Base-by-base conservation (phyloP, 2,888 invertebrate species). In the Mylabris sibirica region DNA sequence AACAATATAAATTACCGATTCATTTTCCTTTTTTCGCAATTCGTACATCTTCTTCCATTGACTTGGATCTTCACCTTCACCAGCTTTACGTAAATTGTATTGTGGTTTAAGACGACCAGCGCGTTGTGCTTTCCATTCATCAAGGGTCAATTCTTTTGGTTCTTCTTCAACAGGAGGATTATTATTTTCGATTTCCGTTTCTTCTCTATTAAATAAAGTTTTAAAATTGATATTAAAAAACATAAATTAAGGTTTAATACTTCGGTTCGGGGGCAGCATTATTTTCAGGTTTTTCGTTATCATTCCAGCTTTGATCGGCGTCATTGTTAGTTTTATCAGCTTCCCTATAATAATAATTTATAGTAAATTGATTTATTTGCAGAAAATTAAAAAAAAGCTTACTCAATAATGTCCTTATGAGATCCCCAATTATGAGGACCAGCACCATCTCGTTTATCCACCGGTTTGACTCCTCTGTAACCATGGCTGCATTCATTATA, bases 361-460 rank as follows among this genome's bases (percentile, higher is more conserved):
- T 24, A n/a, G n/a, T n/a, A 20, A 60, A 67, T 60, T 49, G 34
- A 14, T 59, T 1, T 38, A 68, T 76, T 34, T 34, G 14, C n/a
- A 14, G 20, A n/a, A 41, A 17, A 64, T 66, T 20, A n/a, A 59
- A 26, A 0, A n/a, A 20, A 17, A n/a, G 68, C 89, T 89, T 87
- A 90, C 89, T 93, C 95, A 79, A 96, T 90, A 79, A 96, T 95
- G 85, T 97, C 97, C 86, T 94, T 94, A 79, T 94, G 90, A 75
- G 94, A 94, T 78, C 97, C 97, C 97, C 98, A 98, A 88, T 98
- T 98, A 85, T 96, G 95, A 76, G 96, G 92, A 75, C 97, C 98
- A 84, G 91, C 94, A 78, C 97, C 98, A 80, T 98, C 97, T 76
- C 95, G 93, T 87, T 98, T 98, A 85, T 97, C 97, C 78, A 95